A percentile compares a stretch with the other conserved stretches of the same genome.
Evolutionary conservation across 2,113 vertebrate species (phyloP).

Genomic region (Saguinus imperator): DNA sequence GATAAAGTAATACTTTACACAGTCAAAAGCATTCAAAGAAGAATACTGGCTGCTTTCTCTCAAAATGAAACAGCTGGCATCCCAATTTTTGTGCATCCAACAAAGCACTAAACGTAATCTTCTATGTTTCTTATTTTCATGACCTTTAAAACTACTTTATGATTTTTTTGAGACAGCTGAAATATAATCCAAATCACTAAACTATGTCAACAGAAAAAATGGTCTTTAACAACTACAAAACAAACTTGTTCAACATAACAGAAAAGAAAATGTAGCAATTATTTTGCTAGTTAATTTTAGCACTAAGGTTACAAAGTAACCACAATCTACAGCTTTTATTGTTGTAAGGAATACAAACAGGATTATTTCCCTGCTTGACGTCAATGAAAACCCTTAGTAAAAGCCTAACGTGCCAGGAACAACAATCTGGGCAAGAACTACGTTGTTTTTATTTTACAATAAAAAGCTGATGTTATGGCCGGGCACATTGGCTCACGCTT

Average conservation of each 20-base stretch:
- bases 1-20: neutral
- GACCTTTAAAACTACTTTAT: neutral
- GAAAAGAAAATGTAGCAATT: conserved; percentile 20
- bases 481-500: too few species aligned
- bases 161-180: neutral
- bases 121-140: neutral
- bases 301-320: conserved; percentile 36
- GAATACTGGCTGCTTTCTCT: neutral
- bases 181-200: conserved; percentile 18
- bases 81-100: neutral
- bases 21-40: neutral
- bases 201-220: neutral
- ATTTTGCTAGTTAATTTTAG: neutral
- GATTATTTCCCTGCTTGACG: neutral
- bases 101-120: neutral
- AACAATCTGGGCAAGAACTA: neutral
- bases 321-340: neutral
- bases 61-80: neutral
- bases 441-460: neutral
- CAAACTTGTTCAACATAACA: neutral
- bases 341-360: neutral
- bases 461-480: neutral
- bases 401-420: neutral
- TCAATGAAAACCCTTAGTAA: conserved; percentile 24
- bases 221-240: neutral